These are phyloP conservation scores for Eueremaeus valkanovi DNA, from an alignment of 2,888 invertebrate genomes.

Conservation along the genomic window DNA sequence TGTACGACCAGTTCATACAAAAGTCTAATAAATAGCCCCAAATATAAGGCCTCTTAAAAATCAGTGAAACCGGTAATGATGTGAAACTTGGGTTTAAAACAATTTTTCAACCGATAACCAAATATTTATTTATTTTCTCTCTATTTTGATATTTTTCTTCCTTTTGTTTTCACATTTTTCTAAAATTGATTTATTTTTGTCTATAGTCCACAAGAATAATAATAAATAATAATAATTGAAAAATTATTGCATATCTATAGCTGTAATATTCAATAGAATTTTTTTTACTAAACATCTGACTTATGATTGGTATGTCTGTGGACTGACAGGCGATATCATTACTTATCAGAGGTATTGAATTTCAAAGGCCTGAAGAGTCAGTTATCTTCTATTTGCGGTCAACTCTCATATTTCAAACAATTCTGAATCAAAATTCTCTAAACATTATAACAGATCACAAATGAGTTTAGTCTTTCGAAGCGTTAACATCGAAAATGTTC, in stretches of 20 bases:
- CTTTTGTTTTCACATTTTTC: slow-evolving; percentile 2
- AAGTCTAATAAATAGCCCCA: neutral
- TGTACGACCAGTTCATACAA: neutral
- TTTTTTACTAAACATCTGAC: neutral
- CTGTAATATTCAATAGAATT: neutral
- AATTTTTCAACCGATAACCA: neutral
- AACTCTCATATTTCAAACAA: neutral
- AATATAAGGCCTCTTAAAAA: neutral
- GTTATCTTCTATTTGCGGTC: neutral
- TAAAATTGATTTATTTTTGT: neutral
- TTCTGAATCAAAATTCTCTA: neutral
- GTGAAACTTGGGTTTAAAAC: neutral
- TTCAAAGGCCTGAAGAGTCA: neutral
- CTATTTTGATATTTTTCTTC: neutral
- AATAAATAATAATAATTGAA: neutral
- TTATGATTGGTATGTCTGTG: neutral
- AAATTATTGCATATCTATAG: neutral
- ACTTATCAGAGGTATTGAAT: neutral
- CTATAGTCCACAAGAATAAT: neutral
- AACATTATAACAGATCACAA: neutral
- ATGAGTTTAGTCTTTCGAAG: neutral
- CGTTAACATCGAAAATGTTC: neutral
- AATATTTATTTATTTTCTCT: neutral
- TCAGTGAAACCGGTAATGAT: slow-evolving; percentile 15
- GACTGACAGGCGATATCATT: neutral